These are phyloP conservation scores for Anser cygnoides DNA, from an alignment of 2,113 vertebrate species.

Conservation along the genomic window DNA sequence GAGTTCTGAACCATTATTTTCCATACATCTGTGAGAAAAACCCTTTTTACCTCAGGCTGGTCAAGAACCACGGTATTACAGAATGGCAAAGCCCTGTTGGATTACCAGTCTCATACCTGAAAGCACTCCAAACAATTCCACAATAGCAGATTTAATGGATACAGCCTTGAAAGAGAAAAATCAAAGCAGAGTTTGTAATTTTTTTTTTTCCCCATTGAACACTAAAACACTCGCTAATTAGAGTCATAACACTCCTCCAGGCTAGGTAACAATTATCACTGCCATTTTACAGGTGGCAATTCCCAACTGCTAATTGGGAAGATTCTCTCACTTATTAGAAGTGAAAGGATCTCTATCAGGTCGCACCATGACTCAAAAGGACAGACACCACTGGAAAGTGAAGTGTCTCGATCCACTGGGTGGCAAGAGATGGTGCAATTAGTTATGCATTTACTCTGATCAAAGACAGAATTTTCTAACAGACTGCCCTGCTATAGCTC, in stretches of 20 bases:
- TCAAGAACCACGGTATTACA: not conserved
- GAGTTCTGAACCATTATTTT: not conserved
- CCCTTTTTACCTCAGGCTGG: not conserved
- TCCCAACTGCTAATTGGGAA: not conserved
- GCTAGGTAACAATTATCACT: not conserved
- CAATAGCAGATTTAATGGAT: not conserved
- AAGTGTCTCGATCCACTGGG: not conserved
- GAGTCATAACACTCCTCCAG: not conserved
- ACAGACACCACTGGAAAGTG: not conserved
- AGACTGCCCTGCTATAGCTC: not conserved
- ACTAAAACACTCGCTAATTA: not conserved
- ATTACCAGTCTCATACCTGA: not conserved
- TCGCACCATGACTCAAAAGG: not conserved
- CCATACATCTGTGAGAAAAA: not conserved
- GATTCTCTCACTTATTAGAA: not conserved
- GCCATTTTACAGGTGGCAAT: not conserved
- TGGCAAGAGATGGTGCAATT: not conserved
- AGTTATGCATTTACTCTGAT: slow-evolving; percentile 10
- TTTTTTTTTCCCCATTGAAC: not conserved
- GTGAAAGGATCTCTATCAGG: not conserved
- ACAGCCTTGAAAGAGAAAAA: slow-evolving; percentile 10
- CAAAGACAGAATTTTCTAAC: slow-evolving; percentile 14
- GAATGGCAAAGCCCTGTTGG: not conserved
- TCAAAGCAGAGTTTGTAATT: not conserved
- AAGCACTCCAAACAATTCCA: not conserved